Base-by-base conservation (phyloP, 2,888 invertebrate species). In the Troides oblongomaculatus region DNA sequence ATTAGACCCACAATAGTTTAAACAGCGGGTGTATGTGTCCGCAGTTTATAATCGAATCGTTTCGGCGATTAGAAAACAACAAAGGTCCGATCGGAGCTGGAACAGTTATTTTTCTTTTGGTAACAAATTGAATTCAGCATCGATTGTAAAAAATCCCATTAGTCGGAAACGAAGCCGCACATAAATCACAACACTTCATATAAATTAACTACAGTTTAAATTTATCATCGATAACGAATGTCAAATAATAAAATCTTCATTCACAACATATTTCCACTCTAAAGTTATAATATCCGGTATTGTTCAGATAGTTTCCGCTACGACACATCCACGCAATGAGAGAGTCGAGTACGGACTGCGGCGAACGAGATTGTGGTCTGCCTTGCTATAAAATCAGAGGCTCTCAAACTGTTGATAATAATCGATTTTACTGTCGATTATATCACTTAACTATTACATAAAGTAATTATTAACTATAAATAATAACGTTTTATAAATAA, bases 161-260 rank as follows among this genome's bases (percentile, higher is more conserved):
- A 67, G 43, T 67, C 62, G 36, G 64, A 25, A 64, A 67, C 43
- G 43, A 57, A 21, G 88, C 88, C 88, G 77, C 78, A 82, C 78
- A 82, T 74, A 74, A 78, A 78, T 77, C 73, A 69, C 73, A 74
- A 18, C 78, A 78, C 78, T 77, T 77, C 77, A 75, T 75, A 68
- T 81, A 85, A 87, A 85, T 77, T 70, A 81, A 83, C 86, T 84
- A 86, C 70, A 70, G 74, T 72, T 68, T 77, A 79, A 73, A 76
- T 76, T 69, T 66, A 64, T 71, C 70, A 70, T 72, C 64, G 17
- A 62, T 59, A 14, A 17, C 58, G 58, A 66, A 25, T 63, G 63
- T 23, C 36, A 71, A 71, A 66, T 66, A 68, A 66, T 64, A 68
- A 71, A 69, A 73, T 23, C 5, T 68, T n/a, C 21, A 69, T 43